Conservation (phyloP, 2,888 invertebrate species). For the Allophyes oxyacanthae region DNA sequence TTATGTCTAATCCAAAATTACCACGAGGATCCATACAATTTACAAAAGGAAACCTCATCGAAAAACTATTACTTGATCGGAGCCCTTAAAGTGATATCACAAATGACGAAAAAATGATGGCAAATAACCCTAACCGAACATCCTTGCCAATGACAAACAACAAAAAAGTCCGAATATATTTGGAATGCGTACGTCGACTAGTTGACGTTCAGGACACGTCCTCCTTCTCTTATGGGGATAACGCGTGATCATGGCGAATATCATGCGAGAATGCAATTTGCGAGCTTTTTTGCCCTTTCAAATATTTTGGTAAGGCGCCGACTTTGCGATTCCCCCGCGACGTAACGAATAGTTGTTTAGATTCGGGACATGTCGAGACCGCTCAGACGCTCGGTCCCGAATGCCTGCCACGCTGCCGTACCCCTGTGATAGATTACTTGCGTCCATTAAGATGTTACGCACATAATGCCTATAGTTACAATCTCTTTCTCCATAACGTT, state of each 20-base stretch:
- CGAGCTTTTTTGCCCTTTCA: slow-evolving; percentile 54
- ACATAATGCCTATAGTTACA: slow-evolving; percentile 26
- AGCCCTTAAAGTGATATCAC: slow-evolving; percentile 41
- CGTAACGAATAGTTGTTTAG: slow-evolving; percentile 55
- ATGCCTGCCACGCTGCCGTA: slow-evolving; percentile 11
- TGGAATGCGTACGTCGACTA: slow-evolving; percentile 36
- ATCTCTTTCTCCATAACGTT: slow-evolving; percentile 25
- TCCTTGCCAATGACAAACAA: slow-evolving; percentile 39
- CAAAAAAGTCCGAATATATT: slow-evolving; percentile 52
- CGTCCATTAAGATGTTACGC: slow-evolving; percentile 57
- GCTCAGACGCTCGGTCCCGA: slow-evolving; percentile 22
- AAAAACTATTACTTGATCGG: slow-evolving; percentile 36
- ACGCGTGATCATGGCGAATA: slow-evolving; percentile 60
- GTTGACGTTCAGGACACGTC: slow-evolving; percentile 54
- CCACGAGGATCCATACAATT: no score
- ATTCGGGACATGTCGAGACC: slow-evolving; percentile 53
- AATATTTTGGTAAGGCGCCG: slow-evolving; percentile 48
- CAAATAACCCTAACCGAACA: slow-evolving; percentile 38
- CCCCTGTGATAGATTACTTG: slow-evolving; percentile 55
- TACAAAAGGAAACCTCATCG: not conserved
- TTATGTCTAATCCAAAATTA: no score
- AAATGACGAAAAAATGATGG: slow-evolving; percentile 53
- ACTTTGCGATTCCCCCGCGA: slow-evolving; percentile 57
- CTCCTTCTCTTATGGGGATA: slow-evolving; percentile 57
- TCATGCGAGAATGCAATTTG: slow-evolving; percentile 60